Evolutionary conservation across 1,140 invertebrate species (phyloP), one percentile per base, ranked within the genome.

Genomic region (Parasteatoda tepidariorum): DNA sequence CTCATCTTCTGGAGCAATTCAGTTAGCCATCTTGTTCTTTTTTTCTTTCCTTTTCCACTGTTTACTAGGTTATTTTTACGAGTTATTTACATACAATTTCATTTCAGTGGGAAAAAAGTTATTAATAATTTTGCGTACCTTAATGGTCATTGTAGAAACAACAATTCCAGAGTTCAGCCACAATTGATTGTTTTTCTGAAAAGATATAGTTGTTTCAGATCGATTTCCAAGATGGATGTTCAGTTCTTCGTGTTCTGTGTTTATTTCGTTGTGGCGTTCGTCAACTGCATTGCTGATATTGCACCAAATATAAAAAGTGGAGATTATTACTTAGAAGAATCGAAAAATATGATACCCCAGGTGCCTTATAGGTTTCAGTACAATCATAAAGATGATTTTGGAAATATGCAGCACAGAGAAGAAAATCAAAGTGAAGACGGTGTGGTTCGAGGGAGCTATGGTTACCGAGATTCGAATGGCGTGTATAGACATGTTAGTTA

Each of bases 401-500:
- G 85, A 7, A 86, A 57, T 13, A 61, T 74, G 13, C 83, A 86
- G 33, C 76, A 71, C 9, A 73, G 86, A 31, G 70, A 86, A 38
- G 86, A 86, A 71, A 81, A 76, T 3, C 71, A 75, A 48, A 82
- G 85, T 31, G 84, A 68, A 54, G 59, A 84, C 22, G 85, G 85
- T 13, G 76, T 71, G 15, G 83, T 86, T 7, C 61, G 84, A 62
- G 86, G 86, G 6, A 81, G 67, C 9, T 87, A 87, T 33, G 83
- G 73, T 3, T 86, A 86, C 55, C 81, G 76, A 15, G 86, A 87
- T 48, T 28, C 84, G 11, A 18, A 66, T 22, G 86, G 86, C 6
- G 70, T 85, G n/a, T 83, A 79, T 54, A 71, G 86, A 31, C 73
- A 85, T 48, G 86, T 87, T 24, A 83, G 85, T 38, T 86, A 86